Conservation (phyloP, 2,113 vertebrate genomes). For the Halcyon senegalensis region DNA sequence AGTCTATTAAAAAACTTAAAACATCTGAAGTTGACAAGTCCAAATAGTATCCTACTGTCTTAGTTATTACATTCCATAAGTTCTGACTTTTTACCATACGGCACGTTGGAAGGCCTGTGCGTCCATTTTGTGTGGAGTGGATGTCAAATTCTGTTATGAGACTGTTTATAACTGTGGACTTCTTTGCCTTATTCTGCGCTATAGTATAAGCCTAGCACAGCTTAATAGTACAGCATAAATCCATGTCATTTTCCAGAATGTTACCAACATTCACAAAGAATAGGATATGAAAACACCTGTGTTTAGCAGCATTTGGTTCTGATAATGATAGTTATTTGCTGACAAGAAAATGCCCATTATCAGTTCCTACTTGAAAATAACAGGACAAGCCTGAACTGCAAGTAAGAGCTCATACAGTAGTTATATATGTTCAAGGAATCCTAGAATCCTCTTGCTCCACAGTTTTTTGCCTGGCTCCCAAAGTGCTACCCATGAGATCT, state of each 20-base stretch:
- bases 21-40: not conserved
- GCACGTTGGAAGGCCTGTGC: not conserved
- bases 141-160: not conserved
- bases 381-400: not conserved
- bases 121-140: not conserved
- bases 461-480: not conserved
- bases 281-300: not conserved
- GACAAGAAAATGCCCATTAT: conserved; percentile 4
- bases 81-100: not conserved
- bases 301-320: not conserved
- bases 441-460: not conserved
- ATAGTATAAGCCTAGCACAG: not conserved
- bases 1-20: not conserved
- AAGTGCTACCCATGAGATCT: not conserved
- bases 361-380: not conserved
- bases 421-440: not conserved
- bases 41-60: not conserved
- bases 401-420: not conserved
- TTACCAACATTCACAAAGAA: not conserved
- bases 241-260: not conserved
- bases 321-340: conserved; percentile 13
- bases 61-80: not conserved
- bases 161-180: not conserved
- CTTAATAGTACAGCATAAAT: not conserved
- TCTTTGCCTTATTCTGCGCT: not conserved